phyloP scores from a whole-genome alignment of 1,140 invertebrate species.

The Drosophila orena region DNA sequence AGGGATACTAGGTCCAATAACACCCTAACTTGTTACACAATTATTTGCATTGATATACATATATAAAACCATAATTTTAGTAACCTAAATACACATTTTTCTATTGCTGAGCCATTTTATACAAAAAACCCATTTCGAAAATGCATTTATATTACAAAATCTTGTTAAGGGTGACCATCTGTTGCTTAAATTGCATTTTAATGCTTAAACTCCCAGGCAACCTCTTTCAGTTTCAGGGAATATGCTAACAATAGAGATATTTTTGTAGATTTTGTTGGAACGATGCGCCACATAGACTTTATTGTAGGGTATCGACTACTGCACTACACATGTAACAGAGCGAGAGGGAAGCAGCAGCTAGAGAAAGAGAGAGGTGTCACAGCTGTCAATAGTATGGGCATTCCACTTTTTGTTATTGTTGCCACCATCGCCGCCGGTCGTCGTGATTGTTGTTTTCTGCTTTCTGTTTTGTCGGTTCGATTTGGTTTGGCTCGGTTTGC shows the following conservation, averaged over 20 bases:
- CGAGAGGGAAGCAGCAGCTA: slow-evolving; percentile 1
- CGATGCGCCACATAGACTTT: neutral
- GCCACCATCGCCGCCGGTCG: slow-evolving; percentile 44
- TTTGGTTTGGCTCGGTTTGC: slow-evolving; percentile 24
- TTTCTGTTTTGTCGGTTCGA: slow-evolving; percentile 23
- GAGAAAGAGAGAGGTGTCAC: slow-evolving; percentile 32
- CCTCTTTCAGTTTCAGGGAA: too few relatives aligned
- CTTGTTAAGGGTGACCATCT: neutral
- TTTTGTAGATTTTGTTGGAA: neutral
- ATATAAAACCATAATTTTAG: too few relatives aligned
- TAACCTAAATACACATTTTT: too few relatives aligned
- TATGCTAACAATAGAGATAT: too few relatives aligned
- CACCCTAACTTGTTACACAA: slow-evolving; percentile 1
- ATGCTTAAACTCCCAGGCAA: too few relatives aligned
- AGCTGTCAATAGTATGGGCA: slow-evolving; percentile 66
- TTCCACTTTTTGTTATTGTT: slow-evolving; percentile 52
- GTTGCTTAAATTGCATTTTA: too few relatives aligned
- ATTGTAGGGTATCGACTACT: slow-evolving; percentile 40
- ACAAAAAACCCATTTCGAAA: too few relatives aligned
- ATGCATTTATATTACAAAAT: too few relatives aligned
- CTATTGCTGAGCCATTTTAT: too few relatives aligned
- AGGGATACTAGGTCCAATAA: neutral
- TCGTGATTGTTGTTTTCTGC: slow-evolving; percentile 40
- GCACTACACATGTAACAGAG: slow-evolving; percentile 50
- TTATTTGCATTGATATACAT: too few relatives aligned